These are phyloP conservation scores for Eubasilissa regina DNA, from an alignment of 1,140 invertebrate species.

Conservation along the genomic window DNA sequence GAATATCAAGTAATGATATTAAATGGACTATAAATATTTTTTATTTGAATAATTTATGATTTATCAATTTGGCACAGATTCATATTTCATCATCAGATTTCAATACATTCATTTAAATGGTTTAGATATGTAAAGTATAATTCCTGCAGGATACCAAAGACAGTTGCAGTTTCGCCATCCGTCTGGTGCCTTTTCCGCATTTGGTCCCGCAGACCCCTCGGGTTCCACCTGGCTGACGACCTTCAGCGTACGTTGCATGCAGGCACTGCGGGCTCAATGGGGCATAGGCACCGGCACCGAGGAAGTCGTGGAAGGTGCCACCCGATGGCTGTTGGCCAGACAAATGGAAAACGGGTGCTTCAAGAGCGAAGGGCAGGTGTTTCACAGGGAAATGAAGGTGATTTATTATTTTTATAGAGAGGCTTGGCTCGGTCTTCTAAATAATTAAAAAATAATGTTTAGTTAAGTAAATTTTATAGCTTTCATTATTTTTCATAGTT, in stretches of 20 bases:
- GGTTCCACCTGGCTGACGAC: slow-evolving; percentile 90
- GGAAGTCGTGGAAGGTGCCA: slow-evolving; percentile 74
- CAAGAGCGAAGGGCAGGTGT: slow-evolving; percentile 81
- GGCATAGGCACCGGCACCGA: slow-evolving; percentile 66
- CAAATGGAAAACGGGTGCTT: slow-evolving; percentile 88
- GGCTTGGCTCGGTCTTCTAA: too few relatives aligned
- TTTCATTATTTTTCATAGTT: too few relatives aligned
- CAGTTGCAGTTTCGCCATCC: slow-evolving; percentile 81
- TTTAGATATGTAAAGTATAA: neutral
- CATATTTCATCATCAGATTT: too few relatives aligned
- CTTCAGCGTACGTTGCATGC: slow-evolving; percentile 83
- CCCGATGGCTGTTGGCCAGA: slow-evolving; percentile 81
- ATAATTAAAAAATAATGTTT: too few relatives aligned
- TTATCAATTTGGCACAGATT: too few relatives aligned
- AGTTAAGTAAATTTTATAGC: too few relatives aligned
- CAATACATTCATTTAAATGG: too few relatives aligned
- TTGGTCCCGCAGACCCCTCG: slow-evolving; percentile 75
- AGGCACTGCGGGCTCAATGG: slow-evolving; percentile 45
- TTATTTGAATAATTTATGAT: too few relatives aligned
- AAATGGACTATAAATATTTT: too few relatives aligned
- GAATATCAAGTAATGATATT: too few relatives aligned
- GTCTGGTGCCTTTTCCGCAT: slow-evolving; percentile 85
- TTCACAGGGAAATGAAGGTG: slow-evolving; percentile 84
- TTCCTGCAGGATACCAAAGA: slow-evolving; percentile 79
- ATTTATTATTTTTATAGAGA: neutral